phyloP scores from a whole-genome alignment of 2,888 invertebrate species.

The Dasysyrphus albostriatus region DNA sequence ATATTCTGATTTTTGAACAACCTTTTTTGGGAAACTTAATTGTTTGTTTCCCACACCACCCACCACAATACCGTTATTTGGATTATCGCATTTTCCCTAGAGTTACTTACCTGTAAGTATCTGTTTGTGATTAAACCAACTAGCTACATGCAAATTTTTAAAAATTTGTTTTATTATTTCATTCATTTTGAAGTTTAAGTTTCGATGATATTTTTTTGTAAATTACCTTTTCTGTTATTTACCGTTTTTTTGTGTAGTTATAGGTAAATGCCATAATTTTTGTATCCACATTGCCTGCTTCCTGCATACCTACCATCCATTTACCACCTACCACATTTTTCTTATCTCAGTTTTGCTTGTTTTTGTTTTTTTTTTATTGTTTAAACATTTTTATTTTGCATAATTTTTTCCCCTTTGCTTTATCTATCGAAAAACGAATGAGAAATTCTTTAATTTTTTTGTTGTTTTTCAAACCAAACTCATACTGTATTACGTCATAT shows the following conservation, averaged over 20 bases:
- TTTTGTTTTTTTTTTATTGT: too few species aligned
- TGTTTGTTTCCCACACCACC: neutral
- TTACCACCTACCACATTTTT: neutral
- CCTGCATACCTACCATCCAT: constrained; percentile 13
- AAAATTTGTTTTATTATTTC: constrained; percentile 12
- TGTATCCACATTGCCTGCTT: constrained; percentile 15
- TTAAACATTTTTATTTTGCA: constrained; percentile 11
- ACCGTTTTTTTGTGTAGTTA: constrained; percentile 1
- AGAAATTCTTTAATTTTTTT: constrained; percentile 27
- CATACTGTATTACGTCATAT: constrained; percentile 48
- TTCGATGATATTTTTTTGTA: neutral
- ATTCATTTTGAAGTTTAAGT: constrained; percentile 22
- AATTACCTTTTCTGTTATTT: constrained; percentile 11
- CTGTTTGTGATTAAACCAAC: neutral
- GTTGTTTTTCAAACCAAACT: neutral
- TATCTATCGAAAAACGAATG: constrained; percentile 26
- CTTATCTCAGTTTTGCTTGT: constrained; percentile 41
- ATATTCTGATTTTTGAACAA: neutral
- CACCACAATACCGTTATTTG: constrained; percentile 25
- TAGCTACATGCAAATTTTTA: neutral
- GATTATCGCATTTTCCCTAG: constrained; percentile 47
- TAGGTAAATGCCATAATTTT: constrained; percentile 39
- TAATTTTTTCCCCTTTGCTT: neutral
- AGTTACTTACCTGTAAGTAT: constrained; percentile 70
- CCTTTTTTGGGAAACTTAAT: constrained; percentile 33